Conservation (phyloP, 2,888 invertebrate species). For the Amblyjoppa fuscipennis region DNA sequence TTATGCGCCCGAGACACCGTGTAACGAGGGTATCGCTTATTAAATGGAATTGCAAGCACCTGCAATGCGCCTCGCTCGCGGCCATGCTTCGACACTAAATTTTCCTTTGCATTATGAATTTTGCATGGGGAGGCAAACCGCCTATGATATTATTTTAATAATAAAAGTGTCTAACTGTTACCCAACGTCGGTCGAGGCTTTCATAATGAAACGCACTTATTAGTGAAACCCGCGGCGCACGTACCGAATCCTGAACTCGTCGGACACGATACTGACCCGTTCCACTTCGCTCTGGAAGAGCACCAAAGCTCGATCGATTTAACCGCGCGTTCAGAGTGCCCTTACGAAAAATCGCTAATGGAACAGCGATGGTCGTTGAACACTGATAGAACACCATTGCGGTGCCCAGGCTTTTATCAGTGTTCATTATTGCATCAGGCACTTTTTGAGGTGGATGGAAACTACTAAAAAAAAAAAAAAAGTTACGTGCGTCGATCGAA, state of each 20-base stretch:
- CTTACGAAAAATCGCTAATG: conserved; percentile 24
- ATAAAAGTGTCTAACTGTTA: conserved; percentile 61
- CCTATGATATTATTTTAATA: conserved; percentile 73
- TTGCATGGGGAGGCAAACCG: conserved; percentile 5
- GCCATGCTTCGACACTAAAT: conserved; percentile 54
- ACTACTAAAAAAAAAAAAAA: neutral
- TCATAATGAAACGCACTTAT: conserved; percentile 73
- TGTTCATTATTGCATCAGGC: conserved; percentile 9
- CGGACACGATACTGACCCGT: conserved; percentile 62
- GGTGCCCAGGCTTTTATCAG: conserved; percentile 8
- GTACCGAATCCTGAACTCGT: conserved; percentile 48
- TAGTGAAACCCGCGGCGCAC: conserved; percentile 50
- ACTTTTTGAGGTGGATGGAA: neutral
- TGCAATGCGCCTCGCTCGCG: conserved; percentile 43
- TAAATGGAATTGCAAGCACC: conserved; percentile 56
- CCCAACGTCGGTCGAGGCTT: conserved; percentile 59
- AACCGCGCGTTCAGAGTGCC: conserved; percentile 40
- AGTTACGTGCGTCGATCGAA: neutral
- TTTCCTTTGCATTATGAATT: conserved; percentile 53
- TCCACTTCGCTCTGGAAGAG: conserved; percentile 56
- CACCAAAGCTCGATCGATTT: conserved; percentile 60
- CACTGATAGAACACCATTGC: conserved; percentile 12
- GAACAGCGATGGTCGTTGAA: conserved; percentile 7
- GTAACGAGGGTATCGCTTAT: conserved; percentile 58
- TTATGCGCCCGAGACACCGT: conserved; percentile 40